phyloP scores from a whole-genome alignment of 2,797 vertebrate species.

The Synanceia verrucosa region DNA sequence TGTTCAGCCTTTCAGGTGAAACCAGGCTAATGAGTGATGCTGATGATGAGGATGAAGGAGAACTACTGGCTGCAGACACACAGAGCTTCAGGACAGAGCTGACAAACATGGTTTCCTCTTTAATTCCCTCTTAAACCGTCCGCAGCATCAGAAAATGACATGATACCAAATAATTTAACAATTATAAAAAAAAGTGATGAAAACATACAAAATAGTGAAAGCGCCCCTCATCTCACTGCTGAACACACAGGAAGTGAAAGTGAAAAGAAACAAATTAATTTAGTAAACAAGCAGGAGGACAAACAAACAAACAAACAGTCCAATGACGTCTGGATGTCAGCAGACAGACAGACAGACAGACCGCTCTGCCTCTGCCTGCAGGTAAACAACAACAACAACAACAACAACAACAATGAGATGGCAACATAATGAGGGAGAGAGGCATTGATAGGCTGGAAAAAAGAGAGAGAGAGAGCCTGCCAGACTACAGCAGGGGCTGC shows the following conservation, averaged over 20 bases:
- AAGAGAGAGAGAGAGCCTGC: constrained; percentile 20
- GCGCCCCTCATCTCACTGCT: too few species aligned
- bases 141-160: too few species aligned
- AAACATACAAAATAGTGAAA: too few species aligned
- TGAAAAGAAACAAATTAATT: neutral
- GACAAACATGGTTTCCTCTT: constrained; percentile 41
- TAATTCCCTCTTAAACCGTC: constrained; percentile 43
- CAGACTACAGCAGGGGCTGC: constrained; percentile 37
- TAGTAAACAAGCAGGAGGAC: neutral
- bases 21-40: constrained; percentile 27
- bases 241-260: neutral
- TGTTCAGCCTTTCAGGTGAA: neutral
- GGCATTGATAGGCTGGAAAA: neutral
- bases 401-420: constrained; percentile 35
- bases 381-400: neutral
- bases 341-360: constrained; percentile 55
- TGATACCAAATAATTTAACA: too few species aligned
- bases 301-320: neutral
- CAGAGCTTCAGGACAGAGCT: constrained; percentile 15
- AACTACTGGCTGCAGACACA: constrained; percentile 30
- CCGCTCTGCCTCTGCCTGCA: constrained; percentile 49
- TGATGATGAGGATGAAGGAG: constrained; percentile 10
- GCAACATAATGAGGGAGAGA: constrained; percentile 9
- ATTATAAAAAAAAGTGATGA: too few species aligned
- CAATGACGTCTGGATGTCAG: constrained; percentile 72